Evolutionary conservation across 2,113 vertebrate genomes (phyloP).

Genomic region (Apeltes quadracus): DNA sequence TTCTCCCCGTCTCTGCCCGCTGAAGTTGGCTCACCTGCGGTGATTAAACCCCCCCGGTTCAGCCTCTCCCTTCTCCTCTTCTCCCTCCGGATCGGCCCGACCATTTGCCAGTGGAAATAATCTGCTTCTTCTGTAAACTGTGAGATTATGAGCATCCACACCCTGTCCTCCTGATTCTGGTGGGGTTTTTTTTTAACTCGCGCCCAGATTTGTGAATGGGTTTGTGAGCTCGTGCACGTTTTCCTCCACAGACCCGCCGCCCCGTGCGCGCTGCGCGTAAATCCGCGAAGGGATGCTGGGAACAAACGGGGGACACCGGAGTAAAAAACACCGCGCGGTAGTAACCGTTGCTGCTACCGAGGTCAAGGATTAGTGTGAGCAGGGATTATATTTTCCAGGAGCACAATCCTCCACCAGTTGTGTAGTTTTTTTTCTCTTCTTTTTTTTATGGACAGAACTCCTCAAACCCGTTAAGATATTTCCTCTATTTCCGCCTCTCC

Average conservation of each 20-base stretch:
- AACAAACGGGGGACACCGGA: slow-evolving; percentile 1
- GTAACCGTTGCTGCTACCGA: slow-evolving; percentile 13
- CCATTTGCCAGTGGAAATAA: slow-evolving; percentile 8
- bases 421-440: background rate
- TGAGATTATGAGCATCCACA: slow-evolving; percentile 7
- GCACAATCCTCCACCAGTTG: slow-evolving; percentile 34
- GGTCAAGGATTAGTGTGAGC: slow-evolving; percentile 65
- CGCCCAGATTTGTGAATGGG: slow-evolving; percentile 58
- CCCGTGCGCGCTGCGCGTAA: background rate
- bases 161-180: slow-evolving; percentile 8
- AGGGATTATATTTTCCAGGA: slow-evolving; percentile 65
- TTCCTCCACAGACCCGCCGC: background rate
- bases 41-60: slow-evolving; percentile 27
- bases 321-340: slow-evolving; percentile 5
- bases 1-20: slow-evolving; percentile 51
- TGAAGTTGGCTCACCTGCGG: slow-evolving; percentile 54
- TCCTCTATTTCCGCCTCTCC: background rate
- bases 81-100: slow-evolving; percentile 5
- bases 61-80: background rate
- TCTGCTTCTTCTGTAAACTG: slow-evolving; percentile 1
- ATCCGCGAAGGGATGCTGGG: slow-evolving; percentile 9
- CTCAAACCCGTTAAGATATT: background rate
- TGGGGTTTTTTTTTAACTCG: slow-evolving; percentile 29
- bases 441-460: slow-evolving; percentile 23
- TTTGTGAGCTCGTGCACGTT: slow-evolving; percentile 7